Evolutionary conservation across 1,140 invertebrate species (phyloP).

Genomic region (Danaus plexippus): DNA sequence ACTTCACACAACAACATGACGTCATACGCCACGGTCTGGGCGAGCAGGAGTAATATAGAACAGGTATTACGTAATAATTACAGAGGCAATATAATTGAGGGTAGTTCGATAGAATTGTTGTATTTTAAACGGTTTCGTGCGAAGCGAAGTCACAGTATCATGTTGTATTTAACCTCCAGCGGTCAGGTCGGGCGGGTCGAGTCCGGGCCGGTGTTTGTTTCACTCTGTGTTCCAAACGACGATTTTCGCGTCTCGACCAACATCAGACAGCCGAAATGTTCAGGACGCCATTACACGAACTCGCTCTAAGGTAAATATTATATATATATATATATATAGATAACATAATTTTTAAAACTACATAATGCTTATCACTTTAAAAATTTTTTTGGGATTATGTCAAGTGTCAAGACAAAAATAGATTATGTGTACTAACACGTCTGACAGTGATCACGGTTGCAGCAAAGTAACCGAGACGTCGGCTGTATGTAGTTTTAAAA

Average conservation of each 20-base stretch:
- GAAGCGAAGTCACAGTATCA: no score
- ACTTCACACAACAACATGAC: conserved; percentile 97
- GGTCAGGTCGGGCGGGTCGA: conserved; percentile 91
- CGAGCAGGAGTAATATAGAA: conserved; percentile 91
- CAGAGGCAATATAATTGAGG: background rate
- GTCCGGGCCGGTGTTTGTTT: conserved; percentile 91
- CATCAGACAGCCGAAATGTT: conserved; percentile 97
- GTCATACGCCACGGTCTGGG: conserved; percentile 95
- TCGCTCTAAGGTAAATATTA: conserved; percentile 76
- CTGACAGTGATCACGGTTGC: no score
- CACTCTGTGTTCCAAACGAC: conserved; percentile 85
- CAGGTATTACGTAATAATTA: no score
- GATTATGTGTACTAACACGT: no score
- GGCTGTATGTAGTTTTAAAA: no score
- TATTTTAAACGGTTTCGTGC: background rate
- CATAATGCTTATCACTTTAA: no score
- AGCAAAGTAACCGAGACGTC: no score
- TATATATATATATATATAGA: no score
- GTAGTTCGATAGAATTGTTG: background rate
- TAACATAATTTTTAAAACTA: no score
- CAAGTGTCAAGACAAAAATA: no score
- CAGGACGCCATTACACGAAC: conserved; percentile 93
- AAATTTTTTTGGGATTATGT: no score
- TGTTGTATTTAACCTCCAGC: conserved; percentile 74
- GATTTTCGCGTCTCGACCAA: conserved; percentile 86